Conservation (phyloP, 2,113 vertebrate species). For the Argyrosomus japonicus region DNA sequence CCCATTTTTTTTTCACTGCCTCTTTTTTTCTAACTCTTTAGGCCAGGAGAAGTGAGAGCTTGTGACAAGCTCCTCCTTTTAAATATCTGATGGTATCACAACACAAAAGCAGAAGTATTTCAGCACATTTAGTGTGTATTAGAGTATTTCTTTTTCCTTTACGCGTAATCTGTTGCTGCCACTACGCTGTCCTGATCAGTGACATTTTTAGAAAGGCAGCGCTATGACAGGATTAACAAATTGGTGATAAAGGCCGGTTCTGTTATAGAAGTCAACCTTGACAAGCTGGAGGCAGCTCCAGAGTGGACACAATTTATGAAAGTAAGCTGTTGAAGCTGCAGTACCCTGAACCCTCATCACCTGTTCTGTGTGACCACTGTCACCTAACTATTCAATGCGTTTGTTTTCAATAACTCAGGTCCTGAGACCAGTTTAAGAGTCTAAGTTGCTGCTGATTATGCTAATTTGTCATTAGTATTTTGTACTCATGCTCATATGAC, state of each 20-base stretch:
- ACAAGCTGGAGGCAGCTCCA: not conserved
- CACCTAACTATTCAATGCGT: not conserved
- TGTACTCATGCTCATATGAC: not conserved
- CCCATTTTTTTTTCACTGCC: slow-evolving; percentile 1
- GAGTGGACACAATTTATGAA: not conserved
- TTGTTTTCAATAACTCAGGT: not conserved
- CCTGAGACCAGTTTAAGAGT: no score
- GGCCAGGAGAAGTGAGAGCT: slow-evolving; percentile 23
- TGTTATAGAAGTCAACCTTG: slow-evolving; percentile 10
- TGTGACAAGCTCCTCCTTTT: slow-evolving; percentile 49
- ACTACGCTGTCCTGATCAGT: not conserved
- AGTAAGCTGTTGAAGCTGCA: not conserved
- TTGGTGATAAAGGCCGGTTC: not conserved
- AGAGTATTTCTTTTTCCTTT: not conserved
- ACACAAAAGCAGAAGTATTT: not conserved
- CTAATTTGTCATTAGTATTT: not conserved
- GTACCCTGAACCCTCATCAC: not conserved
- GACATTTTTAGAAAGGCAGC: slow-evolving; percentile 22
- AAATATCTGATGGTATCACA: slow-evolving; percentile 22
- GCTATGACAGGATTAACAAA: slow-evolving; percentile 5
- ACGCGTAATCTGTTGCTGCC: not conserved
- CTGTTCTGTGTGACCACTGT: not conserved
- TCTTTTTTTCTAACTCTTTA: slow-evolving; percentile 58
- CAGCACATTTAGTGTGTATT: not conserved
- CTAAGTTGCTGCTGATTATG: not conserved